A percentile compares a stretch with the other conserved stretches of the same genome.
These are phyloP conservation scores for Urocyon cinereoargenteus DNA, from an alignment of 2,797 vertebrate species.

Conservation along the genomic window DNA sequence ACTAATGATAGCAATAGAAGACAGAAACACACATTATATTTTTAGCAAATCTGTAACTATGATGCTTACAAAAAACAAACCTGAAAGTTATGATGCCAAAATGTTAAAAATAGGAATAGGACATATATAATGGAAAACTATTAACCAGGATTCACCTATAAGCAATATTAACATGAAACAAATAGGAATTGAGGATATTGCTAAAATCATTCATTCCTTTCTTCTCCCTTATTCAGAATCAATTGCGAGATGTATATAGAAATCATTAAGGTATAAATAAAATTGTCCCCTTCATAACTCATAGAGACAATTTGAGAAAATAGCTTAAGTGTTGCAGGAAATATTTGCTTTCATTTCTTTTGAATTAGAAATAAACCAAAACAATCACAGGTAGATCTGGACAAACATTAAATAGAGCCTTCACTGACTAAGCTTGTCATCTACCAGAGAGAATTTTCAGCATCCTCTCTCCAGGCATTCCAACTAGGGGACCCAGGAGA, in stretches of 20 bases:
- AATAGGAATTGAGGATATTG: not conserved
- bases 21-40: not conserved
- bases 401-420: not conserved
- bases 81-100: not conserved
- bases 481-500: not conserved
- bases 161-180: not conserved
- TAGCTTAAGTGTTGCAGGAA: not conserved
- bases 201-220: not conserved
- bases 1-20: not conserved
- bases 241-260: not conserved
- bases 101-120: not conserved
- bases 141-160: not conserved
- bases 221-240: not conserved
- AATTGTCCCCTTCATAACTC: not conserved
- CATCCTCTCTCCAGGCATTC: not conserved
- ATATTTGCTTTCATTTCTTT: not conserved
- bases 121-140: not conserved
- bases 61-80: not conserved
- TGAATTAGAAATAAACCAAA: not conserved
- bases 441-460: not conserved
- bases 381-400: not conserved
- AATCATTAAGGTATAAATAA: not conserved
- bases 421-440: rapidly evolving
- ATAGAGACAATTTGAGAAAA: not conserved
- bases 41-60: not conserved